These are phyloP conservation scores for Monochamus saltuarius DNA, from an alignment of 1,140 invertebrate species.

Conservation along the genomic window DNA sequence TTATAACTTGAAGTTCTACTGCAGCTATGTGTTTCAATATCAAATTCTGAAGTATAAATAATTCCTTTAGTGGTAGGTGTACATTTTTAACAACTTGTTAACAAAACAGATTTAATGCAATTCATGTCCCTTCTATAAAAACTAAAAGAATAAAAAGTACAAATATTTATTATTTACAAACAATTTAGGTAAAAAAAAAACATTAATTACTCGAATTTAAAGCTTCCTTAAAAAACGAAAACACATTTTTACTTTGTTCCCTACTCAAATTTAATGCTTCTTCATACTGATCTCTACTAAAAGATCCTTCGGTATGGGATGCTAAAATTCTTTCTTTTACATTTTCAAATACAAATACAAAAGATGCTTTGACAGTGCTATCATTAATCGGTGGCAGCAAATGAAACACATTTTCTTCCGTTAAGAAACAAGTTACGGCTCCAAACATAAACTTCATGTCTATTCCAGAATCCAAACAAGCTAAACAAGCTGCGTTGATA, in stretches of 20 bases:
- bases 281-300: constrained; percentile 64
- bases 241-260: constrained; percentile 64
- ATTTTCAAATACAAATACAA: constrained; percentile 74
- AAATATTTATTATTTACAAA: too few species aligned
- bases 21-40: too few species aligned
- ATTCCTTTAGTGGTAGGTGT: too few species aligned
- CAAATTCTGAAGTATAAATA: too few species aligned
- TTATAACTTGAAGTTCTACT: too few species aligned
- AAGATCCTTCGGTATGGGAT: constrained; percentile 68
- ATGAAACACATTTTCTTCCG: constrained; percentile 62
- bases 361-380: constrained; percentile 56
- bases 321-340: constrained; percentile 63
- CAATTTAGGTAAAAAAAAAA: not conserved
- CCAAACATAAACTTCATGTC: constrained; percentile 78
- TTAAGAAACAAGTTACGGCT: constrained; percentile 72
- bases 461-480: constrained; percentile 77
- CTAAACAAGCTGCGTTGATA: constrained; percentile 80
- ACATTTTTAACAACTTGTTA: too few species aligned
- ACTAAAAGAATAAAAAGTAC: too few species aligned
- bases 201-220: not conserved
- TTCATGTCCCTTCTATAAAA: too few species aligned
- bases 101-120: too few species aligned
- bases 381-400: constrained; percentile 58
- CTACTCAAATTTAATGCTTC: constrained; percentile 64
- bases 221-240: constrained; percentile 67